phyloP scores from a whole-genome alignment of 1,140 invertebrate genomes.

The Leptopilina boulardi region DNA sequence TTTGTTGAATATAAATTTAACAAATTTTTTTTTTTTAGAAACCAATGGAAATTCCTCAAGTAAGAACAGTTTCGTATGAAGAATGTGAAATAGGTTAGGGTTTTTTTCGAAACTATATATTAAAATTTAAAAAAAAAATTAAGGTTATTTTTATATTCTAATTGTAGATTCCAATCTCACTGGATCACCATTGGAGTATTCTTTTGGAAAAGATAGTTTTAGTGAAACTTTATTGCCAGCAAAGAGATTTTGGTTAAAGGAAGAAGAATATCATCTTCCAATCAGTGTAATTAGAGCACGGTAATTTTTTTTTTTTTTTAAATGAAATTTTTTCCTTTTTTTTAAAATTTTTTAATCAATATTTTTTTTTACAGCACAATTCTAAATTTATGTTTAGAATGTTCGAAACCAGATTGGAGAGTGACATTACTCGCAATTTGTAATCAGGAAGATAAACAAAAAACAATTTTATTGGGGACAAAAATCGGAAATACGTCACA shows the following conservation, averaged over 20 bases:
- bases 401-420: slow-evolving; percentile 39
- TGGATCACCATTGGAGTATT: slow-evolving; percentile 62
- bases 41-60: too few relatives aligned
- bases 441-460: slow-evolving; percentile 53
- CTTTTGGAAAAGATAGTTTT: slow-evolving; percentile 54
- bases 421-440: slow-evolving; percentile 63
- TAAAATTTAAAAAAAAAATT: too few relatives aligned
- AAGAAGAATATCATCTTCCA: slow-evolving; percentile 60
- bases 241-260: slow-evolving; percentile 57
- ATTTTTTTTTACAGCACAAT: slow-evolving; percentile 46
- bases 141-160: neutral
- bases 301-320: slow-evolving; percentile 38
- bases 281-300: slow-evolving; percentile 54
- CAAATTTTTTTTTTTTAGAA: neutral
- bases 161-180: slow-evolving; percentile 56
- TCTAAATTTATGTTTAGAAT: slow-evolving; percentile 47
- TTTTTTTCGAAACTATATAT: too few relatives aligned
- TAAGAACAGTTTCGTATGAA: too few relatives aligned
- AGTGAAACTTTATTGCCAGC: slow-evolving; percentile 49
- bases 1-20: neutral
- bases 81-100: too few relatives aligned
- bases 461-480: slow-evolving; percentile 59
- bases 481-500: slow-evolving; percentile 55
- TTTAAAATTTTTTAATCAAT: neutral
- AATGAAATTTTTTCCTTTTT: slow-evolving; percentile 28